A percentile compares a stretch with the other conserved stretches of the same genome.
These are phyloP conservation scores for Apteryx mantelli DNA, from an alignment of 2,113 vertebrate genomes.

Conservation along the genomic window DNA sequence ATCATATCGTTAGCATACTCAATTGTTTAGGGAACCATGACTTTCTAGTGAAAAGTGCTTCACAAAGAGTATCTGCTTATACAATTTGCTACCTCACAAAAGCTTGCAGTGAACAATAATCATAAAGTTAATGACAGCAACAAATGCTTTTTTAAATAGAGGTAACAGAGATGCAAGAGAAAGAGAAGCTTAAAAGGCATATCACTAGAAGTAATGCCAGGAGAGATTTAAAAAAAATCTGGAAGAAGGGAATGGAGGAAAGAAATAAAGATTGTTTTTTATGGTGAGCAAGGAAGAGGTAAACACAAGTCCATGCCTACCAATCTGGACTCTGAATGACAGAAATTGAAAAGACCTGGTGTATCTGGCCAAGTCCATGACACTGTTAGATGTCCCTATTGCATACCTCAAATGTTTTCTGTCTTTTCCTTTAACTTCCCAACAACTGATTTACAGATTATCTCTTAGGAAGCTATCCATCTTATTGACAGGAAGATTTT, in stretches of 20 bases:
- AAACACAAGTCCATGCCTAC: neutral
- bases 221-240: neutral
- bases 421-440: neutral
- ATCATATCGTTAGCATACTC: neutral
- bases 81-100: neutral
- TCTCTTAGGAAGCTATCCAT: neutral
- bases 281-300: neutral
- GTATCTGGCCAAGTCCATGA: neutral
- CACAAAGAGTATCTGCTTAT: neutral
- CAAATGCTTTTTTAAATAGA: neutral
- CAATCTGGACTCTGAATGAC: neutral
- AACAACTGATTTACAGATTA: neutral
- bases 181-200: neutral
- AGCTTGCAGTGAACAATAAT: neutral
- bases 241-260: neutral
- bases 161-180: neutral
- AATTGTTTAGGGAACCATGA: accelerated
- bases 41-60: neutral
- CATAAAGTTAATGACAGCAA: neutral
- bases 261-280: neutral
- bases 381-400: neutral
- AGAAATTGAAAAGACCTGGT: neutral
- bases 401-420: neutral
- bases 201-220: neutral
- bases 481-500: neutral